Percentiles rank a stretch among this genome's conserved stretches.
These are phyloP conservation scores for Cherax quadricarinatus DNA, from an alignment of 1,140 invertebrate genomes.

Conservation along the genomic window DNA sequence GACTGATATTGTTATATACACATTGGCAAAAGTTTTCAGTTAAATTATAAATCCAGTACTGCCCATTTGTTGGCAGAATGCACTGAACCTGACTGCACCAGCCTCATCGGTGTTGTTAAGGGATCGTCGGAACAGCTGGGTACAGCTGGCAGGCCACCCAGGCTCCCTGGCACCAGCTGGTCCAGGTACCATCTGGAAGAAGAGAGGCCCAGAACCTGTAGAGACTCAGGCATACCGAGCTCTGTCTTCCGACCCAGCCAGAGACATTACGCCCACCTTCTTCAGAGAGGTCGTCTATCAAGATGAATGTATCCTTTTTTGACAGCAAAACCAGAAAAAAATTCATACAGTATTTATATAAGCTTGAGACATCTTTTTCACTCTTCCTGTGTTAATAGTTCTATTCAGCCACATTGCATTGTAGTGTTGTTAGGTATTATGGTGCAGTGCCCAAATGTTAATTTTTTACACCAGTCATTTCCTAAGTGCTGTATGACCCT, in stretches of 20 bases:
- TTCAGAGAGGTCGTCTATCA: conserved; percentile 91
- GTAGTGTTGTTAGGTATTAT: too few species aligned
- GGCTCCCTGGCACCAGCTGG: conserved; percentile 95
- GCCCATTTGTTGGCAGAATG: conserved; percentile 85
- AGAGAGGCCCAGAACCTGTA: conserved; percentile 80
- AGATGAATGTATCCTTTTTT: conserved; percentile 83
- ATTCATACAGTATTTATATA: too few species aligned
- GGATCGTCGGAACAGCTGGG: conserved; percentile 82
- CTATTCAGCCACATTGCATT: too few species aligned
- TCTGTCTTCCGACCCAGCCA: conserved; percentile 86
- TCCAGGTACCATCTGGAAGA: conserved; percentile 95
- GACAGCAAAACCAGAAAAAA: too few species aligned
- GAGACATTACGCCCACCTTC: conserved; percentile 89
- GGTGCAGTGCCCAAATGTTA: too few species aligned
- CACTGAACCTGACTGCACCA: conserved; percentile 92
- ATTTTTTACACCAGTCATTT: too few species aligned
- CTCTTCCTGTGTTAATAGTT: too few species aligned
- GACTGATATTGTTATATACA: too few species aligned
- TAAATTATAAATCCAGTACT: too few species aligned
- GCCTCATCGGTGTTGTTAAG: conserved; percentile 91
- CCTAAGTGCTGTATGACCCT: too few species aligned
- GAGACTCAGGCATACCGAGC: conserved; percentile 87
- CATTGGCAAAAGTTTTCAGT: too few species aligned
- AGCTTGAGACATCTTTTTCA: too few species aligned
- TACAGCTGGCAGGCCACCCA: conserved; percentile 95